phyloP scores from a whole-genome alignment of 2,888 invertebrate species.

The Lithophane semibrunnea region DNA sequence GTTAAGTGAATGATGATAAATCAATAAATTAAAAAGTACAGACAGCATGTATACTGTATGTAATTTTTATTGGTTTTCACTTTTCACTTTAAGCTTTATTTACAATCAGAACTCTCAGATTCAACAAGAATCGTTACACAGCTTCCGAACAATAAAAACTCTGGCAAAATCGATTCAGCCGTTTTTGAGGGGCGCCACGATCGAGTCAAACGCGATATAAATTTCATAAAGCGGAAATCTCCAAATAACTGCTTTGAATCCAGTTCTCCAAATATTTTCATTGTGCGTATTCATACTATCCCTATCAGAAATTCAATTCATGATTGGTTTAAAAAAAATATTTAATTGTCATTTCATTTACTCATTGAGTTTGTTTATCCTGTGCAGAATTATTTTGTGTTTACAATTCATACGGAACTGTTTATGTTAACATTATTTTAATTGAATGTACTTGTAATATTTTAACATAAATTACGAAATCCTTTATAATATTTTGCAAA shows the following conservation, averaged over 20 bases:
- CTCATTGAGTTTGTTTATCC: background rate
- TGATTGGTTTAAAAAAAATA: background rate
- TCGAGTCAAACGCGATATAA: slow-evolving; percentile 26
- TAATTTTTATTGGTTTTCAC: background rate
- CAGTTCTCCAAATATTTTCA: slow-evolving; percentile 7
- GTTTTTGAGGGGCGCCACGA: slow-evolving; percentile 3
- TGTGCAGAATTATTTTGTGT: slow-evolving; percentile 10
- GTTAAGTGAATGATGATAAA: too few relatives aligned
- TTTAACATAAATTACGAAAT: slow-evolving; percentile 4
- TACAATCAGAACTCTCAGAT: background rate
- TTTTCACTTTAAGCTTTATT: background rate
- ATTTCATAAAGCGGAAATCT: slow-evolving; percentile 30
- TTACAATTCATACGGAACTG: background rate
- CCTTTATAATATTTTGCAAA: slow-evolving; percentile 18
- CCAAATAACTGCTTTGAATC: slow-evolving; percentile 7
- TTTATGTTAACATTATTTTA: background rate
- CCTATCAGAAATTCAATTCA: background rate
- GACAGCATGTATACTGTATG: too few relatives aligned
- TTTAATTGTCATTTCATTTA: background rate
- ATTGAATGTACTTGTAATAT: slow-evolving; percentile 14
- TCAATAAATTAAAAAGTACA: too few relatives aligned
- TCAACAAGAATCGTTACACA: background rate
- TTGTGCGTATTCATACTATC: slow-evolving; percentile 4
- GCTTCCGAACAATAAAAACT: slow-evolving; percentile 1
- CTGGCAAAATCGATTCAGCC: background rate